phyloP scores from a whole-genome alignment of 2,113 vertebrate genomes.

The Nansenia antarctica region DNA sequence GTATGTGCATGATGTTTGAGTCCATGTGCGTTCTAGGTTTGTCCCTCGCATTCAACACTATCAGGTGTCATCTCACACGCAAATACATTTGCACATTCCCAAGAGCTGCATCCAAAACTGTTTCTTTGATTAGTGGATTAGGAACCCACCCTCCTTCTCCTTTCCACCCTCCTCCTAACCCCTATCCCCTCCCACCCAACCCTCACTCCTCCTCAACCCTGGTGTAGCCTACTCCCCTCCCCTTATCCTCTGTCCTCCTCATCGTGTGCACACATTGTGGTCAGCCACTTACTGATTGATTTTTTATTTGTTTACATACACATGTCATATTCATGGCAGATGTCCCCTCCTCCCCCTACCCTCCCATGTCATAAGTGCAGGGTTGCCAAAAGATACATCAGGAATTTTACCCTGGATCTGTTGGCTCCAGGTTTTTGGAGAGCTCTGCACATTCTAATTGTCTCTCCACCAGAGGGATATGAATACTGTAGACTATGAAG shows the following conservation, averaged over 20 bases:
- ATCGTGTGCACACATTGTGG: conserved; percentile 48
- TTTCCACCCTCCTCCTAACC: not conserved
- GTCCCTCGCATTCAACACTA: conserved; percentile 24
- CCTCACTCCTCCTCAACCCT: no score
- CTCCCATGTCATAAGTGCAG: conserved; percentile 14
- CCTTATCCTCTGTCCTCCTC: conserved; percentile 21
- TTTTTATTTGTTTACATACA: conserved; percentile 65
- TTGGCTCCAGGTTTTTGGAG: conserved; percentile 39
- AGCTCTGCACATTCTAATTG: conserved; percentile 17
- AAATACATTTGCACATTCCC: not conserved
- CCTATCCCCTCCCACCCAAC: conserved; percentile 34
- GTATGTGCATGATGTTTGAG: conserved; percentile 11
- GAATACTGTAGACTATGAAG: not conserved
- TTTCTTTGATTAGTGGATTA: conserved; percentile 55
- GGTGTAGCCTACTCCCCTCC: no score
- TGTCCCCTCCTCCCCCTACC: conserved; percentile 35
- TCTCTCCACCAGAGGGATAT: conserved; percentile 35
- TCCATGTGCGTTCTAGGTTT: conserved; percentile 49
- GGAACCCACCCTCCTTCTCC: not conserved
- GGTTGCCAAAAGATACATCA: conserved; percentile 54
- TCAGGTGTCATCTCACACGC: conserved; percentile 28
- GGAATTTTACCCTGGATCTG: conserved; percentile 47
- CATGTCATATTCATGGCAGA: conserved; percentile 48
- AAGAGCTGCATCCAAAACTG: conserved; percentile 23
- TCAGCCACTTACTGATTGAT: conserved; percentile 39